Base-by-base conservation (phyloP, 2,888 invertebrate genomes). In the Leptopterna dolabrata region DNA sequence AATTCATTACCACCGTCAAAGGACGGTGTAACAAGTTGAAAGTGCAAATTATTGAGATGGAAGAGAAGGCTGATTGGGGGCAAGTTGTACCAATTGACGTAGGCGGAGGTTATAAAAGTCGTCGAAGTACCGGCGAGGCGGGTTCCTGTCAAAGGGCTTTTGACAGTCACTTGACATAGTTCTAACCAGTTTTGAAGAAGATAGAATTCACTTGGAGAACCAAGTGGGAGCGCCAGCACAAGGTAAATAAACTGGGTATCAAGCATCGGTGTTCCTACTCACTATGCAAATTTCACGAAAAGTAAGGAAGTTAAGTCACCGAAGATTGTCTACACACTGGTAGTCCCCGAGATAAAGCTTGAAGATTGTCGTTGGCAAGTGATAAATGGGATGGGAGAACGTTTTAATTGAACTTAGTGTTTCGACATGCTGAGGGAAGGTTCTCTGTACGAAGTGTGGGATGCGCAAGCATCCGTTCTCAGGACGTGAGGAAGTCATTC, bases 381-480 rank as follows among this genome's bases (percentile, higher is more conserved):
- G 73, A 73, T 73, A 73, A 73, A 73, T 73, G 73, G 73, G 73
- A 19, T 73, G 73, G 30, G 73, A 41, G 73, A 73, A 36, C 41
- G 73, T 73, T 36, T 63, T 30, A 73, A 73, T 73, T 73, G 36
- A 73, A 73, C 30, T 41, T 41, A 6, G 30, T 36, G 36, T 73
- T 73, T 73, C 73, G 73, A 30, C 73, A 73, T 73, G 36, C 30
- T 16, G 16, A 19, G 24, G 4, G 36, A 36, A 63, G 63, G 24
- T 51, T 51, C 73, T n/a, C 14, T n/a, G n/a, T 29, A n/a, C 73
- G 6, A 36, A 73, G 73, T 73, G 73, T 73, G 73, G 73, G 73
- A 73, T 73, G 73, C 73, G 73, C 73, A 73, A 73, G 36, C 73
- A 36, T 73, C 73, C 73, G 73, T 30, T 73, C 73, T 73, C 73